Conservation (phyloP, 2,113 vertebrate species). For the Apeltes quadracus region DNA sequence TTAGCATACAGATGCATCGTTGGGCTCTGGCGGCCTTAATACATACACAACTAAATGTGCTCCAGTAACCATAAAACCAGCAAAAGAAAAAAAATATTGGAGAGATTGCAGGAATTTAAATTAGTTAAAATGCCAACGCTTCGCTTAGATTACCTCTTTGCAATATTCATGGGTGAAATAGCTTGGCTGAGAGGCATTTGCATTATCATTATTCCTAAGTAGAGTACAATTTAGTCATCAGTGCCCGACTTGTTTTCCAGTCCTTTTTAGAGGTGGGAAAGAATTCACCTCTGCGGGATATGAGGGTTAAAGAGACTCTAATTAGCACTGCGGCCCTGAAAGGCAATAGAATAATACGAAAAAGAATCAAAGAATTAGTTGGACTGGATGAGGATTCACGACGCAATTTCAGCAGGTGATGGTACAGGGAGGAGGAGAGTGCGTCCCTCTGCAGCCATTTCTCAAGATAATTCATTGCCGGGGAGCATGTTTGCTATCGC, state of each 20-base stretch:
- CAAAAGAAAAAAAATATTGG: constrained; percentile 30
- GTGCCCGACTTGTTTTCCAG: constrained; percentile 40
- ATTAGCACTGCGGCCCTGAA: constrained; percentile 58
- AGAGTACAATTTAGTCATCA: constrained; percentile 77
- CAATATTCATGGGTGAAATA: constrained; percentile 77
- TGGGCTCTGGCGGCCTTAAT: constrained; percentile 61
- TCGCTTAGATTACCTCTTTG: constrained; percentile 73
- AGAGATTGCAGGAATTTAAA: constrained; percentile 75
- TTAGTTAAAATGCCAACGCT: constrained; percentile 78
- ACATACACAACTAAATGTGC: constrained; percentile 63
- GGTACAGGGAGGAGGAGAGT: background rate
- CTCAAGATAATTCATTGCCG: constrained; percentile 93
- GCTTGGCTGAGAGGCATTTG: constrained; percentile 76
- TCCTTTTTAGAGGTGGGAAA: constrained; percentile 67
- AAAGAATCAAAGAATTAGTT: constrained; percentile 13
- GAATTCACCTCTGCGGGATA: constrained; percentile 70
- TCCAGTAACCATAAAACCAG: constrained; percentile 63
- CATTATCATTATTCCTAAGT: constrained; percentile 76
- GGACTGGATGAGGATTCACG: constrained; percentile 52
- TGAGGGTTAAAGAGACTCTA: constrained; percentile 62
- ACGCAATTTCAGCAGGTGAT: constrained; percentile 37
- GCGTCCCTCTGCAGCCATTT: constrained; percentile 81
- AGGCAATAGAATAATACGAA: constrained; percentile 50
- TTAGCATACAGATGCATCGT: constrained; percentile 70
- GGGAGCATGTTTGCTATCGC: constrained; percentile 88